These are phyloP conservation scores for Crocodylus rhombifer DNA, from an alignment of 2,797 vertebrate species.

Conservation along the genomic window DNA sequence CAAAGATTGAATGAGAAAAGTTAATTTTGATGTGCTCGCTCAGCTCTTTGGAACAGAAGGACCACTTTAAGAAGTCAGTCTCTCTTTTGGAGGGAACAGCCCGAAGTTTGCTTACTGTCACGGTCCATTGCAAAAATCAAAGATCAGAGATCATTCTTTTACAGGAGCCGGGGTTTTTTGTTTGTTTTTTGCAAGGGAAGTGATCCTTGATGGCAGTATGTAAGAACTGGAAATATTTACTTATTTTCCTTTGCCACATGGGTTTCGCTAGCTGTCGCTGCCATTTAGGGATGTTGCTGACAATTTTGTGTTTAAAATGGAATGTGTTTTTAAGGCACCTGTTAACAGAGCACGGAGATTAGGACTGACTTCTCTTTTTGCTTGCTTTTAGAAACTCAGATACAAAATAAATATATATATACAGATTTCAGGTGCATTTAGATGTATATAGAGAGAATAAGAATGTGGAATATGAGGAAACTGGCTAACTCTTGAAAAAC, in stretches of 20 bases:
- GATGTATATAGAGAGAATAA: neutral
- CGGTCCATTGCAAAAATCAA: too few species aligned
- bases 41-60: neutral
- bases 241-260: neutral
- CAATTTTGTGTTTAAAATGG: neutral
- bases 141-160: neutral
- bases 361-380: neutral
- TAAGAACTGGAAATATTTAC: neutral
- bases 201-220: neutral
- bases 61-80: neutral
- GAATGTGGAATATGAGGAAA: neutral
- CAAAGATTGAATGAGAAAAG: constrained; percentile 7
- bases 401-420: neutral
- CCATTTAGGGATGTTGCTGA: neutral
- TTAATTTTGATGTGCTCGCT: neutral
- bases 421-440: too few species aligned
- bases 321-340: neutral
- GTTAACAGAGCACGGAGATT: neutral
- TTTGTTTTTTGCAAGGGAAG: neutral
- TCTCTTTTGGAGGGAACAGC: too few species aligned
- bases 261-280: neutral
- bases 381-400: neutral
- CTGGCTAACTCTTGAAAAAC: neutral
- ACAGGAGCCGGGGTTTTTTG: too few species aligned
- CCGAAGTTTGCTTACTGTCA: too few species aligned